Percentiles rank a stretch among this genome's conserved stretches.
phyloP scores from a whole-genome alignment of 2,888 invertebrate species.

The Apotomis betuletana region DNA sequence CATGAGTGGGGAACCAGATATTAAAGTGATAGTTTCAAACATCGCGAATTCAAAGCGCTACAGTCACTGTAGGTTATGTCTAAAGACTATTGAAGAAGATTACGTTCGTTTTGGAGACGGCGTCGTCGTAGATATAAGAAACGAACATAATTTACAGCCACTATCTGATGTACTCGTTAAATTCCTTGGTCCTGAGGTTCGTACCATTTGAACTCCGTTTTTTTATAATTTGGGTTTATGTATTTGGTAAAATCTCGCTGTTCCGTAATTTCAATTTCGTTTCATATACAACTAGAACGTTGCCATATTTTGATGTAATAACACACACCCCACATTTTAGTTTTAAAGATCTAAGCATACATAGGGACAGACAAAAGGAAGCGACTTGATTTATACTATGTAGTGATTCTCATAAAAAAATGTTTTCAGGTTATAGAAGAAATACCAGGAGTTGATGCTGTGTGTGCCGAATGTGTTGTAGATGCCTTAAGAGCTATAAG shows the following conservation, averaged over 20 bases:
- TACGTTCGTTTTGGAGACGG: conserved; percentile 67
- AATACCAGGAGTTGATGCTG: conserved; percentile 66
- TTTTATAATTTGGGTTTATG: too few relatives aligned
- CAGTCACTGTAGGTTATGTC: conserved; percentile 77
- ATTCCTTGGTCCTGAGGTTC: conserved; percentile 61
- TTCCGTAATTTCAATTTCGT: too few relatives aligned
- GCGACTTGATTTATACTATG: too few relatives aligned
- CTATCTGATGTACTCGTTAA: conserved; percentile 56
- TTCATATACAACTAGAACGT: too few relatives aligned
- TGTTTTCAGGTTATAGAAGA: conserved; percentile 64
- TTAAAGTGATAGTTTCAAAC: conserved; percentile 64
- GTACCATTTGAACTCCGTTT: conserved; percentile 12
- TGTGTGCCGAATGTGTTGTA: conserved; percentile 65
- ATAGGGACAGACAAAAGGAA: too few relatives aligned
- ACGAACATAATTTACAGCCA: conserved; percentile 46
- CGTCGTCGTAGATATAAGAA: conserved; percentile 53
- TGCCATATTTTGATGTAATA: too few relatives aligned
- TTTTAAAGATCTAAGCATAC: too few relatives aligned
- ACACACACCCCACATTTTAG: too few relatives aligned
- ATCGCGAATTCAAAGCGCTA: conserved; percentile 63
- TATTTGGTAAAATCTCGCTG: too few relatives aligned
- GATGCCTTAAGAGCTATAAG: conserved; percentile 55
- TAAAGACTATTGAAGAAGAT: conserved; percentile 57
- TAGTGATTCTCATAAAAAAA: not conserved
- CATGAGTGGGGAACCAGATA: conserved; percentile 47